Evolutionary conservation across 2,113 vertebrate species (phyloP), one percentile per base, ranked within the genome.

Genomic region (Malurus melanocephalus): DNA sequence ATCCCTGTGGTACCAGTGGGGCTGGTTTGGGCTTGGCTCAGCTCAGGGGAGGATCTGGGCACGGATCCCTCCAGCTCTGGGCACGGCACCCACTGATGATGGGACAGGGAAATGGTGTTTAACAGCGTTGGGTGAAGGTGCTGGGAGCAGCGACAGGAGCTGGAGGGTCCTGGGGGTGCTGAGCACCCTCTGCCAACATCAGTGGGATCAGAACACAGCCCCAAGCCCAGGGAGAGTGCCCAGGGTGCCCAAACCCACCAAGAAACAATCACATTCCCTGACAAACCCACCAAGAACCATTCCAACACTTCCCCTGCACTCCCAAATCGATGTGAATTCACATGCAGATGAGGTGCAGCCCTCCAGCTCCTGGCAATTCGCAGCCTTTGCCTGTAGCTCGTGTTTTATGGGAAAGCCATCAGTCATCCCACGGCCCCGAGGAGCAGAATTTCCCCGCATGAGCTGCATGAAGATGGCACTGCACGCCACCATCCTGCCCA

Each of bases 161-260:
- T 28, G 11, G 2, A 5, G 33, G 22, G 4, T 38, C 10, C 51
- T 18, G 33, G 30, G n/a, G 27, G 23, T 26, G 67, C 83, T 45
- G 80, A 83, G 46, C 59, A 8, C 38, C 48, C 23, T 62, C 45
- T 8, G 5, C 67, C 3, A 6, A n/a, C 27, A 18, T 27, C 23
- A 8, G 38, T 22, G 53, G 24, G 71, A 45, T 53, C 16, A 7
- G 55, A n/a, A 40, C 66, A 18, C 1, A 9, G 32, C 69, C 78
- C 57, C 2, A 3, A 7, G 16, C 14, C 43, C 11, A 0, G 2
- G 2, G 56, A 22, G 46, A 38, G n/a, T 0, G 0, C 10, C 13
- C 75, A 48, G 84, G 21, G 57, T 0, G 1, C 10, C n/a, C 43
- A 80, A 90, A 89, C 64, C 67, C 1, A 62, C 13, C 55, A 7